phyloP scores from a whole-genome alignment of 2,888 invertebrate genomes.

The Eudemis profundana region DNA sequence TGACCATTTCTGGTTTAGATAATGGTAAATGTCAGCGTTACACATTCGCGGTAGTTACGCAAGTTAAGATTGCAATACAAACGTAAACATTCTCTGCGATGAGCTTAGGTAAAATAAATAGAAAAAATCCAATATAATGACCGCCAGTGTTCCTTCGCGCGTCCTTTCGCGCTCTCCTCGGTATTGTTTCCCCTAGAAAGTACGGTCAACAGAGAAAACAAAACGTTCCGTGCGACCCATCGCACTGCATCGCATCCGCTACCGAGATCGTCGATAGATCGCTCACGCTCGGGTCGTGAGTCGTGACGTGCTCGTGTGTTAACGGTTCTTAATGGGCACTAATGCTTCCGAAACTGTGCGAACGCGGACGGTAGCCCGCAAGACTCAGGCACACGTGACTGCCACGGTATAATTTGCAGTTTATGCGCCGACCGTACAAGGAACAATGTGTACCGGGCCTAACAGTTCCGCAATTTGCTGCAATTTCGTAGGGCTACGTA shows the following conservation, averaged over 20 bases:
- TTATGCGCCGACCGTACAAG: constrained; percentile 66
- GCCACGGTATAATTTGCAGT: constrained; percentile 75
- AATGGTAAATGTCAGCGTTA: constrained; percentile 40
- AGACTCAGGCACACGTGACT: constrained; percentile 77
- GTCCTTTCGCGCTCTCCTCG: constrained; percentile 13
- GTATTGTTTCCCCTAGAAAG: constrained; percentile 37
- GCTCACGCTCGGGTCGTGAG: constrained; percentile 78
- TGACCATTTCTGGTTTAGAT: constrained; percentile 42
- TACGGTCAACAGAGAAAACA: constrained; percentile 56
- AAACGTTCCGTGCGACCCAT: constrained; percentile 74
- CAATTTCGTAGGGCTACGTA: constrained; percentile 64
- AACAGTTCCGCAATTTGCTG: constrained; percentile 67
- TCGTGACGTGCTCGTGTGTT: constrained; percentile 82
- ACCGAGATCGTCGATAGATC: constrained; percentile 82
- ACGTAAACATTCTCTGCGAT: neutral
- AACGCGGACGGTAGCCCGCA: constrained; percentile 81
- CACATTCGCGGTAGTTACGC: constrained; percentile 33
- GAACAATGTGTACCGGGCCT: constrained; percentile 69
- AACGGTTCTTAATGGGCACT: constrained; percentile 85
- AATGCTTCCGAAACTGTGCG: constrained; percentile 86
- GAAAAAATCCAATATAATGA: constrained; percentile 2
- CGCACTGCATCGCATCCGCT: constrained; percentile 67
- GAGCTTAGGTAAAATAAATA: neutral
- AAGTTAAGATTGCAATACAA: constrained; percentile 27
- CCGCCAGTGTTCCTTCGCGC: constrained; percentile 5